Evolutionary conservation across 1,140 invertebrate genomes (phyloP).

Genomic region (Alviniconcha marisindica): DNA sequence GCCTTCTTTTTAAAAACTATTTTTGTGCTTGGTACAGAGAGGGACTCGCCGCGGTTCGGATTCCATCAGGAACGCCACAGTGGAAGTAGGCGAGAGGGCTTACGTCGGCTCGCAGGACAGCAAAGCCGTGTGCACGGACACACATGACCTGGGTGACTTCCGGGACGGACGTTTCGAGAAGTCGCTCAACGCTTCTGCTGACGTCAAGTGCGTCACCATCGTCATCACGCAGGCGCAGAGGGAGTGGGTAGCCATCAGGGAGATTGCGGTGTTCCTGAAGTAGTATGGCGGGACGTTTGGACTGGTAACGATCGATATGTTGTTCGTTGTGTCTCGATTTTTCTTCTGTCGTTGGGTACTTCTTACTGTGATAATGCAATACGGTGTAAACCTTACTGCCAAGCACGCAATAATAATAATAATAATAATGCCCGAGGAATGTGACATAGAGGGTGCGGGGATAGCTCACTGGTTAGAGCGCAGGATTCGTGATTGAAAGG

Average conservation of each 20-base stretch:
- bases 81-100: conserved; percentile 20
- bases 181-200: background rate
- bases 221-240: conserved; percentile 30
- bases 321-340: too few species aligned
- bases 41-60: too few species aligned
- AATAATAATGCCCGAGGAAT: background rate
- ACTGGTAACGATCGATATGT: too few species aligned
- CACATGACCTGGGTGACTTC: conserved; percentile 13
- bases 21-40: background rate
- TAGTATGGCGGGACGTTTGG: background rate
- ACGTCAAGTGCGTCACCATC: conserved; percentile 40
- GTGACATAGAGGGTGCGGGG: background rate
- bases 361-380: too few species aligned
- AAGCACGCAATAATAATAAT: too few species aligned
- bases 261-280: conserved; percentile 8
- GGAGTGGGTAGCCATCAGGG: conserved; percentile 21
- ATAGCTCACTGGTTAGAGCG: too few species aligned
- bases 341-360: too few species aligned
- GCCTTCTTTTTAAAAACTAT: background rate
- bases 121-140: conserved; percentile 31
- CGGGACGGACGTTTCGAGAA: background rate
- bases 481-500: too few species aligned
- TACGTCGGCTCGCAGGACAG: background rate
- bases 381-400: too few species aligned
- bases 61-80: background rate